Base-by-base conservation (phyloP, 2,113 vertebrate species). In the Upupa epops region DNA sequence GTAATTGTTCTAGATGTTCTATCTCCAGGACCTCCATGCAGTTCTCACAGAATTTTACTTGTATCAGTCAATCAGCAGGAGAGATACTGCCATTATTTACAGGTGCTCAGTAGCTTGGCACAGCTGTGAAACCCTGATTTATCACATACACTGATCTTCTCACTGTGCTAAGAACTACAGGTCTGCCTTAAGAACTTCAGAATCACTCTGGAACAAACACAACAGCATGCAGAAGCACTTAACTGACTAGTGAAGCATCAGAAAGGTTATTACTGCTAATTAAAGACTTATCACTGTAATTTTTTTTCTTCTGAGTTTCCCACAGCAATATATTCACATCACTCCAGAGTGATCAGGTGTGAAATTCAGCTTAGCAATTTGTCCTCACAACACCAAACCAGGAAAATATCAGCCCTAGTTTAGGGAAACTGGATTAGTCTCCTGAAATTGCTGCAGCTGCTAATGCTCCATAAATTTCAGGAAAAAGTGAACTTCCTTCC, bases 121-220 rank as follows among this genome's bases (percentile, higher is more conserved):
- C 24, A 76, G 17, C 42, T 54, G 40, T 82, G 76, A 92, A 85
- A 40, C 11, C 46, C 18, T 1, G 2, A 29, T 40, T 26, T 40
- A 69, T 16, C 21, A 19, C 14, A 69, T 7, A 5, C 14, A 8
- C 10, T 68, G 17, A 48, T 59, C 45, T 61, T 37, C 56, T 64
- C 17, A 12, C 29, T 49, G 9, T 26, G 61, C 26, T 29, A 66
- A 18, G 88, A 46, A 15, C 18, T 40, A 60, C 21, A 52, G 21
- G 4, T 29, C 48, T 72, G 42, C 10, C 54, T 69, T 0, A 0
- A 86, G 60, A 90, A 71, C 1, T 1, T 12, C 3, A 0, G 32
- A 45, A 24, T 70, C n/a, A 76, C n/a, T 40, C 18, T 40, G 58
- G 13, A 60, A 60, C 31, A 69, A 60, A 64, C 70, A 87, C 11